These are phyloP conservation scores for Eristalis intricaria DNA, from an alignment of 2,888 invertebrate species.

Conservation along the genomic window DNA sequence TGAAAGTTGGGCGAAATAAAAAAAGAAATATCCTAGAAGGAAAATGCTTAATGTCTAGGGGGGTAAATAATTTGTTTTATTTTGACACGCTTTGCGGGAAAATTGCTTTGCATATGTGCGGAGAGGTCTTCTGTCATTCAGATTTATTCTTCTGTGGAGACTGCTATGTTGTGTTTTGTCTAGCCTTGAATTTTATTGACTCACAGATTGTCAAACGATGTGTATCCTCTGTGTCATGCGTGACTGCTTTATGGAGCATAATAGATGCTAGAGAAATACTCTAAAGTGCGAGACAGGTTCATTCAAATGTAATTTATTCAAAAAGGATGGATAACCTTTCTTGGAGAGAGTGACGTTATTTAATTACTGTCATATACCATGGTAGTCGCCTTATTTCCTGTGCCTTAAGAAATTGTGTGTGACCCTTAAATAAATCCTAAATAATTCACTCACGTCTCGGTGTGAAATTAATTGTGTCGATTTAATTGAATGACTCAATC, in stretches of 20 bases:
- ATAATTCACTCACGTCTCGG: no score
- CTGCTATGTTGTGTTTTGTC: neutral
- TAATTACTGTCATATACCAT: no score
- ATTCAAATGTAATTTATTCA: no score
- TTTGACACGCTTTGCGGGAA: neutral
- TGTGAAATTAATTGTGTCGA: no score
- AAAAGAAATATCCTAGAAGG: neutral
- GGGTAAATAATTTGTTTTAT: neutral
- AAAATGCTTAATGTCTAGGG: neutral
- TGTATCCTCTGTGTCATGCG: neutral
- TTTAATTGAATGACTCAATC: no score
- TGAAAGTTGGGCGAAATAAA: conserved; percentile 24
- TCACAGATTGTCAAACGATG: neutral
- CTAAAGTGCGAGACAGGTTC: no score
- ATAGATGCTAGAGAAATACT: no score
- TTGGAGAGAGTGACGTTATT: no score
- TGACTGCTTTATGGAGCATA: neutral
- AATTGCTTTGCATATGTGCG: neutral
- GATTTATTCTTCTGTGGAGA: neutral
- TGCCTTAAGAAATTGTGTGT: no score
- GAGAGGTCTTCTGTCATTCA: neutral
- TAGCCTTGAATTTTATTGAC: neutral
- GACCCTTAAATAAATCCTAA: no score
- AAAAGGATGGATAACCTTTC: no score
- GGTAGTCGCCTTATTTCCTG: no score